Percentiles rank a stretch among this genome's conserved stretches.
Evolutionary conservation across 2,888 invertebrate genomes (phyloP).

Genomic region (Eupithecia inturbata): DNA sequence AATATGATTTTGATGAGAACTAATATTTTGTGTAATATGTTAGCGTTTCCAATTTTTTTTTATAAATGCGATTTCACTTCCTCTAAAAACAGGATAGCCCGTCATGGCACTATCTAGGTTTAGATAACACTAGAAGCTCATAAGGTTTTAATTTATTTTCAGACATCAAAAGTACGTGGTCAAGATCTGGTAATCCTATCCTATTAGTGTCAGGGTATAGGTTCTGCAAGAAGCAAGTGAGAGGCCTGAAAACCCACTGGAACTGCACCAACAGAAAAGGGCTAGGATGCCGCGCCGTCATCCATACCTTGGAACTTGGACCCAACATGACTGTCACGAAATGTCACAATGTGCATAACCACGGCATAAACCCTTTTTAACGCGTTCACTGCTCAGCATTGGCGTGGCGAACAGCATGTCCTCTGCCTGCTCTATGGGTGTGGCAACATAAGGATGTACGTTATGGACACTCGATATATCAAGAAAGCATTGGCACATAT

Average conservation of each 20-base stretch:
- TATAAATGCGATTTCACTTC: too few relatives aligned
- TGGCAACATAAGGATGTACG: too few relatives aligned
- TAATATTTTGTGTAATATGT: too few relatives aligned
- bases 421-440: too few relatives aligned
- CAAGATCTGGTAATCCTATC: background rate
- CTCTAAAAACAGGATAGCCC: too few relatives aligned
- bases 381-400: background rate
- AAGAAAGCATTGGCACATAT: too few relatives aligned
- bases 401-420: background rate
- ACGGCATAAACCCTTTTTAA: slow-evolving; percentile 2
- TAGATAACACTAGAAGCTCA: too few relatives aligned
- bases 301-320: slow-evolving; percentile 41
- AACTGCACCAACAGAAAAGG: background rate
- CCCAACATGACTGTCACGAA: slow-evolving; percentile 29
- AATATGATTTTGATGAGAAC: too few relatives aligned
- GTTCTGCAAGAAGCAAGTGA: slow-evolving; percentile 1
- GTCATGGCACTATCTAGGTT: too few relatives aligned
- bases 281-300: slow-evolving; percentile 41
- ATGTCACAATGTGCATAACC: slow-evolving; percentile 39
- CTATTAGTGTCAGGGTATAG: slow-evolving; percentile 2
- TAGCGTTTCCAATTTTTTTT: too few relatives aligned
- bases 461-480: too few relatives aligned
- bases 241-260: slow-evolving; percentile 3
- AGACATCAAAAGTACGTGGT: background rate
- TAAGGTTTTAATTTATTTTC: too few relatives aligned